A percentile compares a stretch with the other conserved stretches of the same genome.
Conservation (phyloP, 2,888 invertebrate species). For the Ophion obscuratus region DNA sequence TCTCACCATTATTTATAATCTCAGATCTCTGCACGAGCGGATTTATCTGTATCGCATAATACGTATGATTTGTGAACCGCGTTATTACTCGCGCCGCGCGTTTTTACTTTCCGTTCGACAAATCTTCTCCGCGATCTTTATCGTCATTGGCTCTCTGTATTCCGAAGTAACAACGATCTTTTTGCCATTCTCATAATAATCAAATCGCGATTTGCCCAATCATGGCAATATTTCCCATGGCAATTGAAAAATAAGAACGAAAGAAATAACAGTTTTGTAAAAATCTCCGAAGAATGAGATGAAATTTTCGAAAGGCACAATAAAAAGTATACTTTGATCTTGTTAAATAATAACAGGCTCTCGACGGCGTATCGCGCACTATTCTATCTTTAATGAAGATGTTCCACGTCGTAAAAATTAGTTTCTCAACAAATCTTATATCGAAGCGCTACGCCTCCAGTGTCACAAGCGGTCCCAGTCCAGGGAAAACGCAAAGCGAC, state of each 20-base stretch:
- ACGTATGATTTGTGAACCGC: constrained; percentile 15
- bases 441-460: not conserved
- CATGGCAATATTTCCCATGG: not conserved
- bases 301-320: not conserved
- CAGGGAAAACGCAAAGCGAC: not conserved
- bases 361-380: not conserved
- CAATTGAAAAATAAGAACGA: not conserved
- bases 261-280: not conserved
- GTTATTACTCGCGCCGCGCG: constrained; percentile 1
- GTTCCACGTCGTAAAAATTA: not conserved
- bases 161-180: constrained; percentile 27
- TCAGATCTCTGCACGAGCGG: constrained; percentile 15
- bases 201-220: not conserved
- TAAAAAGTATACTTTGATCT: not conserved
- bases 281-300: not conserved
- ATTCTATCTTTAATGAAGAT: not conserved
- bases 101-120: not conserved
- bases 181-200: not conserved
- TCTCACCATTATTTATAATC: constrained; percentile 34
- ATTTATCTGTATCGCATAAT: constrained; percentile 16
- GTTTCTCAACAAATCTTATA: not conserved
- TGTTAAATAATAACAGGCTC: not conserved
- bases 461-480: not conserved
- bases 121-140: not conserved
- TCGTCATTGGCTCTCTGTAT: not conserved